Evolutionary conservation across 1,140 invertebrate species (phyloP), one percentile per base, ranked within the genome.

Genomic region (Philotrypesis tridentata): DNA sequence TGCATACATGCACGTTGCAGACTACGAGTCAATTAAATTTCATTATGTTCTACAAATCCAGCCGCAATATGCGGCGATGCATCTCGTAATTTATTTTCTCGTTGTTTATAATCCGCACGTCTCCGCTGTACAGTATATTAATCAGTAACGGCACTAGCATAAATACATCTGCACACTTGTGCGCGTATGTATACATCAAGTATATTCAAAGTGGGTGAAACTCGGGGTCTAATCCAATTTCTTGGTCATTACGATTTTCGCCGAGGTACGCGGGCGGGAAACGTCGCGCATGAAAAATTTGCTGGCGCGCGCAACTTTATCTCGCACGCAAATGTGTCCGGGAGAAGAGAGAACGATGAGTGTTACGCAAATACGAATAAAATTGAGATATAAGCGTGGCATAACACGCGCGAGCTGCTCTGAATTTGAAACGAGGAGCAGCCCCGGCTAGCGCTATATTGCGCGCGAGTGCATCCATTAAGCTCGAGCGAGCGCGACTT

Each of bases 281-380:
- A 6, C 17, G 48, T 6, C n/a, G 48, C 48, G 21, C 21, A 6
- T 55, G 48, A 55, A 55, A 55, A 55, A 55, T 55, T 55, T 17
- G 17, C 48, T 1, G 2, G 48, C 48, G 17, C 48, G 48, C 21
- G 6, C 48, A 21, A 17, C 21, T 7, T 17, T 55, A 21, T 43
- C 12, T 43, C 40, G 12, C 40, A 43, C 17, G 40, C 48, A 55
- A 55, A 55, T 55, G 14, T 1, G 2, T 55, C 21, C 21, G 48
- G 48, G 17, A 14, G 40, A 14, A 14, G 40, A 17, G 21, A 55
- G 48, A 55, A 55, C 48, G 48, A 76, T 40, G 60, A 65, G 29
- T 27, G 60, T 40, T 76, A 40, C n/a, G 74, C 33, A 76, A 76
- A 76, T 65, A 76, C 31, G 55, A 65, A 65, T 63, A 65, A 76